A percentile compares a stretch with the other conserved stretches of the same genome.
Conservation (phyloP, 2,113 vertebrate genomes). For the Tricholaema leucomelas region DNA sequence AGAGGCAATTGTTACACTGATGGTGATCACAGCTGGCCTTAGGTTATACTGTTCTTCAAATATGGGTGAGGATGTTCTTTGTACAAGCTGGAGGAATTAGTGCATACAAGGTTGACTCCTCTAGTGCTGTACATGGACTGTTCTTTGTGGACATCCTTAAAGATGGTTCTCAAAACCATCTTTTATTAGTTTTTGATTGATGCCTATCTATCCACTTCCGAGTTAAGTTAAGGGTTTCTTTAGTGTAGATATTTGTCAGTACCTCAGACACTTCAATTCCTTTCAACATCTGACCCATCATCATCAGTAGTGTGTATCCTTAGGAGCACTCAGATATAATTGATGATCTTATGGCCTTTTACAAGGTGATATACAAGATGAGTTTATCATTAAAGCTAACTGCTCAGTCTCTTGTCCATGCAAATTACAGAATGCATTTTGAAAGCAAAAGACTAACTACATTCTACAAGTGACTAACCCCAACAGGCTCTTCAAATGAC, state of each 20-base stretch:
- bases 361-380: neutral
- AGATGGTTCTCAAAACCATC: rapidly evolving
- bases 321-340: neutral
- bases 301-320: neutral
- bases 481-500: neutral
- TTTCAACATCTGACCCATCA: neutral
- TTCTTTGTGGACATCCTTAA: no score
- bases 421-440: neutral
- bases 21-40: neutral
- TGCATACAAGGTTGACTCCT: neutral
- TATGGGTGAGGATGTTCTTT: neutral
- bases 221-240: neutral
- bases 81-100: neutral
- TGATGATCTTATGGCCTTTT: neutral
- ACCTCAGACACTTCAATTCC: neutral
- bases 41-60: neutral
- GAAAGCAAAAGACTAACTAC: neutral
- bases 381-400: neutral
- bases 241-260: neutral
- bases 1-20: neutral
- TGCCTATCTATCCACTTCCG: no score
- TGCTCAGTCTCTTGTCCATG: neutral
- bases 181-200: neutral
- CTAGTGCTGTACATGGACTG: neutral
- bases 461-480: neutral